Base-by-base conservation (phyloP, 2,888 invertebrate species). In the Platerodrilus igneus region DNA sequence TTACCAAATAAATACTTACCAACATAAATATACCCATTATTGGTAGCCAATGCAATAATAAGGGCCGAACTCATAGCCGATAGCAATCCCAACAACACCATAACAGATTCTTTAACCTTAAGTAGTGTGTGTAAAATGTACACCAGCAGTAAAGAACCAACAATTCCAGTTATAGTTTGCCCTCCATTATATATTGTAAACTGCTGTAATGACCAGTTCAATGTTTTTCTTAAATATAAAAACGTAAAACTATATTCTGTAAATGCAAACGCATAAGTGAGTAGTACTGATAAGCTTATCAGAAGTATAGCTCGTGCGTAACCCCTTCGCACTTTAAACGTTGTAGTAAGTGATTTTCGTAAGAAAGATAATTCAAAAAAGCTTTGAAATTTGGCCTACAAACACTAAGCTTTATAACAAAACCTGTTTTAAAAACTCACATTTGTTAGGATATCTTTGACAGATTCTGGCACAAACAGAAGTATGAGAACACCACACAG, bases 131-230 rank as follows among this genome's bases (percentile, higher is more conserved):
- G 73, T 2, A 81, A 56, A n/a, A 80, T 17, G 47, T 69, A 71
- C 1, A 80, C 70, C 4, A 78, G 79, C 7, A 77, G 19, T 40
- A 78, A 62, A 0, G 76, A 71, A 0, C 81, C 83, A 7, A 73
- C 16, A 45, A 79, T 74, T 0, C 71, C 65, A 18, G 78, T 61
- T 0, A 75, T 48, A 2, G 75, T 73, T 30, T 64, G 67, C 0
- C 69, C 58, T 2, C 77, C 77, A 10, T 72, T 71, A 57, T 70
- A 84, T 19, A 69, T 63, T 0, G 80, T 81, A 52, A 72, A 83
- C 17, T 78, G 70, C 31, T 72, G 66, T 17, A 83, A 66, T 10
- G 76, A 70, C 85, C 85, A 86, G 14, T 75, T 69, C 23, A 86
- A 75, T 55, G 78, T 76, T 19, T 75, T 70, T 44, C 80, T 73